Conservation (phyloP, 2,888 invertebrate species). For the Cylloceria caligata region DNA sequence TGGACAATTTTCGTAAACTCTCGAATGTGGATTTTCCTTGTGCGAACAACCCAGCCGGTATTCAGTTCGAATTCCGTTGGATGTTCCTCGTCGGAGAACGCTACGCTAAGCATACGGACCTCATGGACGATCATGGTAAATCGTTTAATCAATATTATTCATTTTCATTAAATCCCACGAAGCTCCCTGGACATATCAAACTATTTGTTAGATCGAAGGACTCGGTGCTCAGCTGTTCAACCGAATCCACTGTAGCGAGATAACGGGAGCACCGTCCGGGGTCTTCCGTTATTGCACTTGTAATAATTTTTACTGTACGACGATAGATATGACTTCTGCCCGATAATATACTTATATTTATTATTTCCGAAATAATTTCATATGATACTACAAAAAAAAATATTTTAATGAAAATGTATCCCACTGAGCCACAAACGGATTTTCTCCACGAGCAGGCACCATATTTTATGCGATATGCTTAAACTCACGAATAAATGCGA, state of each 20-base stretch:
- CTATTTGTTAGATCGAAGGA: background rate
- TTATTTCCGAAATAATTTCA: background rate
- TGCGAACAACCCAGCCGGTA: constrained; percentile 20
- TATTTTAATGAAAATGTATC: background rate
- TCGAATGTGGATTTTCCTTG: background rate
- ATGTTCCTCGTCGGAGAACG: constrained; percentile 38
- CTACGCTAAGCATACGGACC: constrained; percentile 31
- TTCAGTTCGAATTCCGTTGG: constrained; percentile 1
- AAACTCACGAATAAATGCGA: constrained; percentile 45
- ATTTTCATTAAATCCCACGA: constrained; percentile 5
- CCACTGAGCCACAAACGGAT: background rate
- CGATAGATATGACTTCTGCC: too few relatives aligned
- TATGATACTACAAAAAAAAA: background rate
- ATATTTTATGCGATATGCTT: constrained; percentile 22
- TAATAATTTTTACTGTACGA: background rate
- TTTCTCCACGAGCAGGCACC: constrained; percentile 35
- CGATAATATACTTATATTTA: too few relatives aligned
- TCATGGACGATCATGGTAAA: constrained; percentile 48
- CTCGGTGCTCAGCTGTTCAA: too few relatives aligned
- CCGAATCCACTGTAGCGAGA: too few relatives aligned
- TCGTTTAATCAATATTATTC: constrained; percentile 17
- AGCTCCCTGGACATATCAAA: too few relatives aligned
- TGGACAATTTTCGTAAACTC: background rate
- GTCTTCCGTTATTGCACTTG: too few relatives aligned
- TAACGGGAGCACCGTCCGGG: too few relatives aligned